Evolutionary conservation across 2,113 vertebrate genomes (phyloP).

Genomic region (Pedionomus torquatus): DNA sequence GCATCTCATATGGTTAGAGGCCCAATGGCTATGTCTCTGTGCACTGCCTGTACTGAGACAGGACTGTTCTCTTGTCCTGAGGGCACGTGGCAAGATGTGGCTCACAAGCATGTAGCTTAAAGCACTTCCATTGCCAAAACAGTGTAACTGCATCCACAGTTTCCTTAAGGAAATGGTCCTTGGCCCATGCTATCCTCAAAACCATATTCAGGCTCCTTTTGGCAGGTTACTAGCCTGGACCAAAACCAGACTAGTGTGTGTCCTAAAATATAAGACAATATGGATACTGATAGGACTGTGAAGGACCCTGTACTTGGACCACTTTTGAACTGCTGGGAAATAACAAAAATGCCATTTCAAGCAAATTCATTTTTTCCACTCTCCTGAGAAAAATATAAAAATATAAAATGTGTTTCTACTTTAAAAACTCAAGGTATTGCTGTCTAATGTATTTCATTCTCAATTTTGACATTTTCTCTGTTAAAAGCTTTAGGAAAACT

Average conservation of each 20-base stretch:
- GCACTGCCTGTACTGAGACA: too few relatives aligned
- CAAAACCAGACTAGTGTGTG: not conserved
- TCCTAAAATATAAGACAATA: not conserved
- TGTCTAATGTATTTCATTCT: not conserved
- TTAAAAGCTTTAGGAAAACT: not conserved
- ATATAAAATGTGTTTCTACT: not conserved
- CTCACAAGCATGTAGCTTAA: not conserved
- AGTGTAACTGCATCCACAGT: not conserved
- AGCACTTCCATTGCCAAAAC: not conserved
- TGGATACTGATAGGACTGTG: not conserved
- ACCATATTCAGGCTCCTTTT: not conserved
- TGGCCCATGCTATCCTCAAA: not conserved
- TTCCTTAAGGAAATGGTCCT: not conserved
- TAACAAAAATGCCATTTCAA: not conserved
- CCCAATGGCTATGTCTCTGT: not conserved
- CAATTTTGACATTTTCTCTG: not conserved
- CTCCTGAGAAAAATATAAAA: not conserved
- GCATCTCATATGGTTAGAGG: not conserved
- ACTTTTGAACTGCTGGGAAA: not conserved
- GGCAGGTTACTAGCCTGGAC: not conserved
- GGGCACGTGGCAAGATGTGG: not conserved
- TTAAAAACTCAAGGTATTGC: not conserved
- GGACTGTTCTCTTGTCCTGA: not conserved
- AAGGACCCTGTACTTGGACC: not conserved
- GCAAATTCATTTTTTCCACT: accelerated